phyloP scores from a whole-genome alignment of 2,888 invertebrate species.

The Rhagophthalmus giganteus region DNA sequence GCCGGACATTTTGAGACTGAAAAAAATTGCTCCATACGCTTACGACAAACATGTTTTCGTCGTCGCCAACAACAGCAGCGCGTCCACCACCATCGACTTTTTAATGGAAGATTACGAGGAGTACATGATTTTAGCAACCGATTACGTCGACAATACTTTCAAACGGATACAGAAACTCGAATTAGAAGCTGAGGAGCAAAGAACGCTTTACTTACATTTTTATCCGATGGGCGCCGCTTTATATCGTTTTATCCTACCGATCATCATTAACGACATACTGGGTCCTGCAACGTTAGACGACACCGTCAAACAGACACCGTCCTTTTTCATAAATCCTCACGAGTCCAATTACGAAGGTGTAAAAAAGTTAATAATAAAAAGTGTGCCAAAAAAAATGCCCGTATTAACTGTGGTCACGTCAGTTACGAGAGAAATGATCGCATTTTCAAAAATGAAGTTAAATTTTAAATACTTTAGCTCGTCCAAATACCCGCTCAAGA shows the following conservation, averaged over 20 bases:
- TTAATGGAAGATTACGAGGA: constrained; percentile 48
- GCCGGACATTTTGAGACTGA: constrained; percentile 58
- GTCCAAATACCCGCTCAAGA: not conserved
- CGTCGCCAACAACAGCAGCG: constrained; percentile 45
- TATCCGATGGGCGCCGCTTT: constrained; percentile 54
- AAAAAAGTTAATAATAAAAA: not conserved
- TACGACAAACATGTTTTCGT: constrained; percentile 43
- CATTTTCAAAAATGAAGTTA: constrained; percentile 14
- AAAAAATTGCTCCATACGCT: constrained; percentile 53
- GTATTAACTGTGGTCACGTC: constrained; percentile 37
- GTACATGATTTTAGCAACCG: constrained; percentile 43
- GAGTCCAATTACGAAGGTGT: constrained; percentile 10
- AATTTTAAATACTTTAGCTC: constrained; percentile 11
- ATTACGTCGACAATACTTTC: constrained; percentile 23
- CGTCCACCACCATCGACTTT: constrained; percentile 43
- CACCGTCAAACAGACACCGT: constrained; percentile 33
- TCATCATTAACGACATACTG: constrained; percentile 61
- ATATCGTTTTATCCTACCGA: constrained; percentile 63
- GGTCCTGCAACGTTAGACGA: constrained; percentile 58
- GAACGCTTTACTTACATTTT: constrained; percentile 52
- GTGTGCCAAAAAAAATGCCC: constrained; percentile 23
- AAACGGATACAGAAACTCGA: constrained; percentile 21
- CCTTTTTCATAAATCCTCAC: constrained; percentile 31
- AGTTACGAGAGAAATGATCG: constrained; percentile 31
- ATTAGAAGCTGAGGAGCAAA: constrained; percentile 41